phyloP scores from a whole-genome alignment of 2,888 invertebrate species.

The Polymixis lichenea region DNA sequence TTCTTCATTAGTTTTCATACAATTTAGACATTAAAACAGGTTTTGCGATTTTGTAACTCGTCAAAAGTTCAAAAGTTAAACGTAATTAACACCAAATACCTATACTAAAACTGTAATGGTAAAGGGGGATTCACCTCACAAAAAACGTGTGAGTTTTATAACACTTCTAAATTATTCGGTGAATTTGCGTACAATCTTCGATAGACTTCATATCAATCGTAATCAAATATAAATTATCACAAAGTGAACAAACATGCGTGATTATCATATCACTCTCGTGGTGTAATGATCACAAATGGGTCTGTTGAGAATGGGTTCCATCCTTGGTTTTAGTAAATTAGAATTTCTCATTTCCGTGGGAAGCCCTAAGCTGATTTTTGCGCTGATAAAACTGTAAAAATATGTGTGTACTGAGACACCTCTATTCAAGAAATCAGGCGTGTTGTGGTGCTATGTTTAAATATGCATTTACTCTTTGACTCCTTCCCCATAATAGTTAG shows the following conservation, averaged over 20 bases:
- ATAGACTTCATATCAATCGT: slow-evolving; percentile 8
- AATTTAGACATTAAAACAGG: background rate
- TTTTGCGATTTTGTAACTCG: background rate
- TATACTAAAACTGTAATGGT: background rate
- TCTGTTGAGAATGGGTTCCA: background rate
- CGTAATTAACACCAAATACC: background rate
- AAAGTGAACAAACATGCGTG: background rate
- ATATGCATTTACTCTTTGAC: background rate
- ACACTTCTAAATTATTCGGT: background rate
- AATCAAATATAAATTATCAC: slow-evolving; percentile 2
- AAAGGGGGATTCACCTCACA: background rate
- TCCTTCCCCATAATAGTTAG: background rate
- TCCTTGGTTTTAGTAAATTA: background rate
- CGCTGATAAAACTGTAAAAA: background rate
- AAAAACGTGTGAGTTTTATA: slow-evolving; percentile 1
- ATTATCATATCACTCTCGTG: too few relatives aligned
- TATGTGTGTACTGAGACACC: background rate
- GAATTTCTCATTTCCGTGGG: background rate
- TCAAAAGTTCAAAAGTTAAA: background rate
- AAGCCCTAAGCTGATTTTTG: background rate
- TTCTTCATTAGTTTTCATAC: too few relatives aligned
- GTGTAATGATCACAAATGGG: background rate
- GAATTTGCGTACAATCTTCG: background rate
- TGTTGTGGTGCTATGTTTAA: background rate
- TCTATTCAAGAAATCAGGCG: background rate